Evolutionary conservation across 2,888 invertebrate genomes (phyloP), one percentile per base, ranked within the genome.

Genomic region (Atethmia centrago): DNA sequence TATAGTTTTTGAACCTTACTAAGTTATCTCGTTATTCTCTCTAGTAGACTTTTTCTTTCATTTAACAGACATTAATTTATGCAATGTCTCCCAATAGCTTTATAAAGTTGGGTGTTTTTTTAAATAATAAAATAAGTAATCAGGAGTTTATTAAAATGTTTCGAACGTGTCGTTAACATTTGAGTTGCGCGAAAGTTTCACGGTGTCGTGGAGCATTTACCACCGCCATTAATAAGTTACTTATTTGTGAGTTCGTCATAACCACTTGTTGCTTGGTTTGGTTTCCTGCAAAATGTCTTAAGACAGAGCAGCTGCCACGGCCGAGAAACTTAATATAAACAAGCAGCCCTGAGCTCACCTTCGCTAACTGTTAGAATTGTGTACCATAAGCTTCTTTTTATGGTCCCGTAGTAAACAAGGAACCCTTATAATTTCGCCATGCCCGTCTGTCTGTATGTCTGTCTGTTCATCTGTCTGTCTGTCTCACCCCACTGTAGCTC

Each of bases 211-310:
- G 16, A 55, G n/a, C 45, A 28, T 61, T 69, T 55, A 59, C 58
- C 53, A 47, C n/a, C 51, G 25, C n/a, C 72, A 67, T 58, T 71
- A 65, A 74, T 74, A 78, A 77, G 61, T n/a, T n/a, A n/a, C n/a
- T 74, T 49, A 62, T 67, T 82, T 49, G 36, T 68, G 70, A 62
- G 59, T 71, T 71, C 10, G 47, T 70, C 28, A 47, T 51, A 78
- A 79, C 63, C 71, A 82, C 83, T 67, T 82, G 71, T 79, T 64
- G 71, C 51, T 36, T 28, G 62, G 19, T 56, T 71, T 68, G 71
- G 78, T 74, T 68, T 36, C 36, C 36, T 59, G 55, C 40, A 62
- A 19, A 42, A 49, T 49, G 31, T 56, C 16, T 70, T 67, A 25
- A 28, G 16, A 58, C 42, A 12, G 12, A n/a, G n/a, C n/a, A n/a